phyloP scores from a whole-genome alignment of 2,113 vertebrate species.

The Gymnocephalus cernua region DNA sequence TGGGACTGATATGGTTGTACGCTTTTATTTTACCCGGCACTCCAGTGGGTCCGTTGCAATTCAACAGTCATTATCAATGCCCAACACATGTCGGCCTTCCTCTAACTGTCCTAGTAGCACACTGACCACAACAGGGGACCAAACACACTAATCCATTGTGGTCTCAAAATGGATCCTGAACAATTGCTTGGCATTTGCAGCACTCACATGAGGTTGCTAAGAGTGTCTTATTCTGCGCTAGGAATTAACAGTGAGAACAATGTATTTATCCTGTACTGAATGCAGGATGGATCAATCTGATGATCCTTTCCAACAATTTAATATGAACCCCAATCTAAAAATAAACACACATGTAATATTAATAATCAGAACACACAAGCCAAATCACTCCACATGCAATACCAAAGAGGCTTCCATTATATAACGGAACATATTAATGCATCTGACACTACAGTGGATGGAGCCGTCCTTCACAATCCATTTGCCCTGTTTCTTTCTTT shows the following conservation, averaged over 20 bases:
- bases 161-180: conserved; percentile 64
- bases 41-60: conserved; percentile 64
- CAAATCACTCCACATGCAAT: conserved; percentile 13
- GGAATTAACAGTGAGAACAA: conserved; percentile 51
- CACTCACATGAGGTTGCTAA: conserved; percentile 49
- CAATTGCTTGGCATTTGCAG: conserved; percentile 77
- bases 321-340: conserved; percentile 35
- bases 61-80: conserved; percentile 80
- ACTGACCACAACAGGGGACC: conserved; percentile 73
- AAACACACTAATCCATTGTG: conserved; percentile 68
- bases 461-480: conserved; percentile 70
- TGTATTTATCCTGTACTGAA: conserved; percentile 45
- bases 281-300: conserved; percentile 40
- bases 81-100: conserved; percentile 76
- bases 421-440: conserved; percentile 29
- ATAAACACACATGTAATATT: conserved; percentile 21
- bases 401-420: conserved; percentile 3
- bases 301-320: conserved; percentile 18
- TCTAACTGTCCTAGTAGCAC: conserved; percentile 69
- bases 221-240: conserved; percentile 59
- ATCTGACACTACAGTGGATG: conserved; percentile 29
- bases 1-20: conserved; percentile 74
- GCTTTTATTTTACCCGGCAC: conserved; percentile 67
- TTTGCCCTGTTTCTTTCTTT: conserved; percentile 62
- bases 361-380: conserved; percentile 22